phyloP scores from a whole-genome alignment of 2,113 vertebrate species.

The Apaloderma vittatum region DNA sequence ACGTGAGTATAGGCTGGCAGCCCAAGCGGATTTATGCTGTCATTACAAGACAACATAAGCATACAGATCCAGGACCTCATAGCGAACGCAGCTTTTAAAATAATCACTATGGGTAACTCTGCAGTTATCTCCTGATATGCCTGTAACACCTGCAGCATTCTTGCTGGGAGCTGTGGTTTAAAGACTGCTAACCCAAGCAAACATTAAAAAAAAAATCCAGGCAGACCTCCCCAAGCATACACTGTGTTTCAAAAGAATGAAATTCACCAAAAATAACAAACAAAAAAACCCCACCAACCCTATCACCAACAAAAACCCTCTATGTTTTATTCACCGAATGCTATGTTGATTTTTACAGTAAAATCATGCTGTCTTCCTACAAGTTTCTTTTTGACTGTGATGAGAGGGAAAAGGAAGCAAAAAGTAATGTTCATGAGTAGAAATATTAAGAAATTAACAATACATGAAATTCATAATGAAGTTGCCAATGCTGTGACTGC shows the following conservation, averaged over 20 bases:
- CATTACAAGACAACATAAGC: not conserved
- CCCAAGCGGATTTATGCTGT: not conserved
- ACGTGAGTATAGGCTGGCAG: not conserved
- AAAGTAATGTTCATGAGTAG: not conserved
- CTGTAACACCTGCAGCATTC: rapidly evolving
- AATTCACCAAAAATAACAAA: not conserved
- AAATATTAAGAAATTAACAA: not conserved
- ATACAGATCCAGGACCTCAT: not conserved
- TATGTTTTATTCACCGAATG: not conserved
- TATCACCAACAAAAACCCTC: rapidly evolving
- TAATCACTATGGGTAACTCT: not conserved
- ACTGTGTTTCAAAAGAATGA: not conserved
- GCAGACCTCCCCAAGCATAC: not conserved
- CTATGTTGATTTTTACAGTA: not conserved
- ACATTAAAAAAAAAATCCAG: not conserved
- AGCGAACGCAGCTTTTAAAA: not conserved
- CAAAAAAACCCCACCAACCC: too few relatives aligned
- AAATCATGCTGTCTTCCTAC: not conserved
- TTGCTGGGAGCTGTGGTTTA: not conserved
- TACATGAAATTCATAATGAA: not conserved
- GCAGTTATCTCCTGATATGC: not conserved
- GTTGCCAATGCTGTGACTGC: not conserved
- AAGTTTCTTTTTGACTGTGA: not conserved
- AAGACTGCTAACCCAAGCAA: not conserved
- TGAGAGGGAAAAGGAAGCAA: not conserved